Percentiles rank a stretch among this genome's conserved stretches.
These are phyloP conservation scores for Semotilus atromaculatus DNA, from an alignment of 2,797 vertebrate genomes.

Conservation along the genomic window DNA sequence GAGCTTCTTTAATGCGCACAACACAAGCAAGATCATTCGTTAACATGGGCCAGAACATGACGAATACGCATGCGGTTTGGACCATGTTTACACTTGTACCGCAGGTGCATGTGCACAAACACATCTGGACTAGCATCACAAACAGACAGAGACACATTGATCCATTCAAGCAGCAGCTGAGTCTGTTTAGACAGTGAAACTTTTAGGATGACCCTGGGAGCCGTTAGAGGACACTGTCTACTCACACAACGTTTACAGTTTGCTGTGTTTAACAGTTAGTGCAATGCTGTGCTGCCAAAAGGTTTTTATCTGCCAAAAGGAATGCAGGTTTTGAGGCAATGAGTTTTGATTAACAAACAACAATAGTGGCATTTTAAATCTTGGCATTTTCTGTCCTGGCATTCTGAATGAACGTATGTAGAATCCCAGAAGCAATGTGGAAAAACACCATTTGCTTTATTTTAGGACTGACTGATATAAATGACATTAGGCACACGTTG, in stretches of 20 bases:
- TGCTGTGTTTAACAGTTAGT: background rate
- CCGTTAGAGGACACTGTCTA: constrained; percentile 61
- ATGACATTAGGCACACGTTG: background rate
- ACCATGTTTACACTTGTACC: constrained; percentile 17
- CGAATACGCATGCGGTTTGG: background rate
- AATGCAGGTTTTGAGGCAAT: constrained; percentile 23
- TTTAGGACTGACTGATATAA: background rate
- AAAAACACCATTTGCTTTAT: background rate
- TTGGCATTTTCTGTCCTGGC: background rate
- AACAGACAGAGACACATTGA: constrained; percentile 49
- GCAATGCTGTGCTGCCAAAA: constrained; percentile 13
- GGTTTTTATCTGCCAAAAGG: constrained; percentile 20
- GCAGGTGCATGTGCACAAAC: constrained; percentile 37
- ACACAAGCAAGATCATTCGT: background rate
- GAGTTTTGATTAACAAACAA: background rate
- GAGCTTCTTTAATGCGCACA: constrained; percentile 52
- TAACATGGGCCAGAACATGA: constrained; percentile 13
- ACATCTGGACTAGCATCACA: constrained; percentile 61
- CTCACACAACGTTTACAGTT: constrained; percentile 56
- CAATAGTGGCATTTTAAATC: constrained; percentile 2
- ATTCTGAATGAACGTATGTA: background rate
- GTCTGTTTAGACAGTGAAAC: constrained; percentile 68
- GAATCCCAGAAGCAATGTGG: background rate
- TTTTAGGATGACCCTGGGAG: constrained; percentile 65
- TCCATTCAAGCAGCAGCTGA: constrained; percentile 36